These are phyloP conservation scores for Stenolophus ochropezus DNA, from an alignment of 2,888 invertebrate species.

Conservation along the genomic window DNA sequence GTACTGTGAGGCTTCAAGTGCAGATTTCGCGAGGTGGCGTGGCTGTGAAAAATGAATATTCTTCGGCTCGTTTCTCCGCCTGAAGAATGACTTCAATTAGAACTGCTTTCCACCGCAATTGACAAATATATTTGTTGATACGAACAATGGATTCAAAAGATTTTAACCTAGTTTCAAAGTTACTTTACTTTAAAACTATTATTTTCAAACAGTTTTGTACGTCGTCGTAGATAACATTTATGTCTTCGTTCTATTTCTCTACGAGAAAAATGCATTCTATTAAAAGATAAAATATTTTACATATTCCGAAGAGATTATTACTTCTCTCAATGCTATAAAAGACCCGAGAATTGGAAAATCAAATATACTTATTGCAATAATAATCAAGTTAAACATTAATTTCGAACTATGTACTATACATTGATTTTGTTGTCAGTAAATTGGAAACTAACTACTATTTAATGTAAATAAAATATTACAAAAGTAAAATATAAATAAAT, in stretches of 20 bases:
- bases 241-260: neutral
- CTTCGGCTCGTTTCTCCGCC: constrained; percentile 24
- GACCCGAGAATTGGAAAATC: too few species aligned
- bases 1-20: constrained; percentile 42
- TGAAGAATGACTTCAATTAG: constrained; percentile 47
- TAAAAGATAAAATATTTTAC: too few species aligned
- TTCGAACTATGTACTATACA: too few species aligned
- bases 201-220: neutral
- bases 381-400: too few species aligned
- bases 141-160: neutral
- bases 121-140: constrained; percentile 37
- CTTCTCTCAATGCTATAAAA: too few species aligned
- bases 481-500: too few species aligned
- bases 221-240: neutral
- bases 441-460: too few species aligned
- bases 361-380: too few species aligned
- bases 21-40: constrained; percentile 7
- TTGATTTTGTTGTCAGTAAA: too few species aligned
- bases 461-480: too few species aligned
- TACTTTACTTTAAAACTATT: neutral
- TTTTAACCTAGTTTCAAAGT: neutral
- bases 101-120: constrained; percentile 39
- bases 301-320: too few species aligned
- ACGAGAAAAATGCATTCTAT: too few species aligned
- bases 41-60: constrained; percentile 44